These are phyloP conservation scores for Eublepharis macularius DNA, from an alignment of 2,113 vertebrate species.

Conservation along the genomic window DNA sequence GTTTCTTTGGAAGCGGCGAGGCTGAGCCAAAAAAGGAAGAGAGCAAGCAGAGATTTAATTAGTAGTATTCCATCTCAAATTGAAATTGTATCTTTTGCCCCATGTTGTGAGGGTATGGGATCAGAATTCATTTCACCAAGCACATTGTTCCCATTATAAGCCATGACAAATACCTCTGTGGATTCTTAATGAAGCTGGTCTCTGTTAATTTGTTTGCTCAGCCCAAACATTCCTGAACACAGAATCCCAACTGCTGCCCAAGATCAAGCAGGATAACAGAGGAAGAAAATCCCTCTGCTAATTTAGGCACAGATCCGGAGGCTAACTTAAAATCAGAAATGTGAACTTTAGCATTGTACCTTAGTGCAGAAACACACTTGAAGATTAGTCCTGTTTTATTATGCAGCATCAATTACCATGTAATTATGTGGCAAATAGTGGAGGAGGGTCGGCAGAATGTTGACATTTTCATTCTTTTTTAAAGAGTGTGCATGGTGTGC, in stretches of 20 bases:
- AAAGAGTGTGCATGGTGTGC: constrained; percentile 14
- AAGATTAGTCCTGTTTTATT: constrained; percentile 37
- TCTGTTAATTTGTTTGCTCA: constrained; percentile 59
- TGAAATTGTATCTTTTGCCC: not conserved
- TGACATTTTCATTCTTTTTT: constrained; percentile 36
- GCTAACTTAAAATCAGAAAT: constrained; percentile 44
- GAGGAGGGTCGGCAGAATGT: constrained; percentile 1
- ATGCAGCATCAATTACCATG: constrained; percentile 50
- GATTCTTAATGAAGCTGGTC: constrained; percentile 57
- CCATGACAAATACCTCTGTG: constrained; percentile 36
- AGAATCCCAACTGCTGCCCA: constrained; percentile 55
- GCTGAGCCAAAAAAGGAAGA: constrained; percentile 73
- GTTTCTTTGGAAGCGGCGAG: constrained; percentile 95
- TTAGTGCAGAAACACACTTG: constrained; percentile 46
- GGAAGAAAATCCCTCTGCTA: constrained; percentile 56
- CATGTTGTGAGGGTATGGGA: constrained; percentile 4
- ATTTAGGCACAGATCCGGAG: constrained; percentile 39
- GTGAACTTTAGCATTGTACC: constrained; percentile 45
- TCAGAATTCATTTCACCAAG: constrained; percentile 22
- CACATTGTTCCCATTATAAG: constrained; percentile 33
- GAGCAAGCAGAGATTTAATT: constrained; percentile 44
- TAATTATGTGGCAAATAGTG: constrained; percentile 64
- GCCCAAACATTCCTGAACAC: constrained; percentile 52
- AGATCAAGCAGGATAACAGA: constrained; percentile 41
- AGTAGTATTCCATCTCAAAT: not conserved